Evolutionary conservation across 2,797 vertebrate species (phyloP), one percentile per base, ranked within the genome.

Genomic region (Coreius guichenoti): DNA sequence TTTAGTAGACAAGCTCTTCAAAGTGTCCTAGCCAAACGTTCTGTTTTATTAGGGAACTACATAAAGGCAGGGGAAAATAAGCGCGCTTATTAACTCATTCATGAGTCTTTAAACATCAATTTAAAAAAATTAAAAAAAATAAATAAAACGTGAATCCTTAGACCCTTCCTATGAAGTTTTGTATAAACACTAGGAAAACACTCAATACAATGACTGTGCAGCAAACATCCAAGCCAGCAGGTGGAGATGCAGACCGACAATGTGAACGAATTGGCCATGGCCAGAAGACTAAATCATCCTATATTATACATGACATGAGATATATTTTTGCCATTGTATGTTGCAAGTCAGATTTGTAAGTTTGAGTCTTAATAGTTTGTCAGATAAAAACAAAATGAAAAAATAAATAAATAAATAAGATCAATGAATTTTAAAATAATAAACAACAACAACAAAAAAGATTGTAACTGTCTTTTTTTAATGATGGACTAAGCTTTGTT

Each of bases 181-280:
- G 16, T 43, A 5, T 31, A 51, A 47, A 33, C 47, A 75, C 29
- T 43, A 61, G 36, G 4, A 78, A 43, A 61, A 61, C 33, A 43
- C 8, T n/a, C 1, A 61, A 12, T 26, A 12, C 4, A 78, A 16
- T 61, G 39, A 61, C 8, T 17, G 23, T 67, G 9, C 58, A 43
- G n/a, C 23, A 76, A 65, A 36, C 72, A 58, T 13, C 17, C 47
- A 45, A 36, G 49, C 82, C 74, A 69, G 61, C 47, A 84, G 82
- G 12, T 78, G 74, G 82, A 56, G 49, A 17, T 84, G 63, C 63
- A 54, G 74, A n/a, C 2, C 16, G 0, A 43, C n/a, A 23, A 56
- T 67, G 36, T 31, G 49, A 19, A 16, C 54, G 3, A 74, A 74
- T 19, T 45, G 7, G 31, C 3, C 8, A 36, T 11, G 19, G 31